Percentiles rank a stretch among this genome's conserved stretches.
phyloP scores from a whole-genome alignment of 1,140 invertebrate species.

The Choristoneura fumiferana region DNA sequence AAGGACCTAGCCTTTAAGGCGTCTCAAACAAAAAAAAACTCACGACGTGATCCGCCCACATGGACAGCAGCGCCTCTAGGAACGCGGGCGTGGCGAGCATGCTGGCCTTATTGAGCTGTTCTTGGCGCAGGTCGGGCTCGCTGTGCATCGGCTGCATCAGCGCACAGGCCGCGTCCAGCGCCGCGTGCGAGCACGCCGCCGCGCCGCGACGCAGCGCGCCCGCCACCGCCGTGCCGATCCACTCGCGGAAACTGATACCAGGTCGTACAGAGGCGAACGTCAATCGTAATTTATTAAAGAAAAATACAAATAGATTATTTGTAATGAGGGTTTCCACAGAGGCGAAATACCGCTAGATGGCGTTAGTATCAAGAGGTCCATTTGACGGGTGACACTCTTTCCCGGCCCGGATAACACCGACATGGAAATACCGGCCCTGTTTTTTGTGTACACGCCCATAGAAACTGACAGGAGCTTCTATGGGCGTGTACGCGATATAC shows the following conservation, averaged over 20 bases:
- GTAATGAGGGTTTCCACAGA: too few relatives aligned
- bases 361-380: too few relatives aligned
- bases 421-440: too few relatives aligned
- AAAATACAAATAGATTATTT: too few relatives aligned
- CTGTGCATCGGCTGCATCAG: constrained; percentile 99
- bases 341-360: too few relatives aligned
- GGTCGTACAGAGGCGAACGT: not conserved
- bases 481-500: too few relatives aligned
- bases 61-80: constrained; percentile 94
- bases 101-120: constrained; percentile 98
- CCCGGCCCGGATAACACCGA: too few relatives aligned
- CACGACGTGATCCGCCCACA: constrained; percentile 97
- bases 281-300: too few relatives aligned
- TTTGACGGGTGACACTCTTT: too few relatives aligned
- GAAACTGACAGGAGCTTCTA: too few relatives aligned
- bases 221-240: constrained; percentile 94
- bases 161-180: constrained; percentile 97
- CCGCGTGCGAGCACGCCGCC: constrained; percentile 95
- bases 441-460: too few relatives aligned
- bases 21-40: constrained; percentile 72
- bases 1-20: too few relatives aligned
- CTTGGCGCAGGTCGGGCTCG: constrained; percentile 95
- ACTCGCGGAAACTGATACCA: constrained; percentile 91
- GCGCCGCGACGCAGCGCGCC: constrained; percentile 93
- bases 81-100: constrained; percentile 95